Base-by-base conservation (phyloP, 2,888 invertebrate species). In the Eueremaeus valkanovi region DNA sequence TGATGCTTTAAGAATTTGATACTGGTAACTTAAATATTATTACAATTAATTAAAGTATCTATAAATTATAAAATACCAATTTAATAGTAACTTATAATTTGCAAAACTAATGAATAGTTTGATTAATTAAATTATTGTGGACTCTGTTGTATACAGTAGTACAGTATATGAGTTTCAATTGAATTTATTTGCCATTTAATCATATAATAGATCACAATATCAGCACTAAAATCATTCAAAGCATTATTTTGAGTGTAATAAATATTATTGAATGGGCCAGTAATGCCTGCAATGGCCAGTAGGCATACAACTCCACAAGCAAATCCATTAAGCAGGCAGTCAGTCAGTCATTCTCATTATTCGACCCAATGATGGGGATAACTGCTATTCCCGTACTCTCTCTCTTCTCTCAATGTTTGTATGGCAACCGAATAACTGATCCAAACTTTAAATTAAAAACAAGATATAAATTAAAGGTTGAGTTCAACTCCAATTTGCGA, bases 221-320 rank as follows among this genome's bases (percentile, higher is more conserved):
- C 3, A 24, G 55, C 55, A 55, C 55, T 55, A 24, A 55, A 61
- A 31, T 61, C 18, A n/a, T 33, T 68, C 13, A 42, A 68, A 68
- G 40, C 42, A 68, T 68, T 68, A 68, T 68, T 68, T 40, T 1
- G 8, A 24, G 68, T 68, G 61, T 31, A 68, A 68, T 68, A 68
- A 68, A 63, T 63, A 33, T 63, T 31, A 33, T 29, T 27, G n/a
- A 63, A 29, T 63, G 9, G 63, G 5, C 27, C 21, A 3, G 13
- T 11, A 29, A 61, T 61, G 18, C 13, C n/a, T n/a, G n/a, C n/a
- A n/a, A 33, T 68, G 42, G 42, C 68, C 68, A 42, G 42, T 68
- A 42, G 40, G 42, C 40, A 68, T 68, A 68, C 11, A 5, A 40
- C 11, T 27, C 55, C 68, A 24, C 21, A 3, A 68, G 27, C 13